Conservation (phyloP, 2,888 invertebrate genomes). For the Microctonus aethiopoides region DNA sequence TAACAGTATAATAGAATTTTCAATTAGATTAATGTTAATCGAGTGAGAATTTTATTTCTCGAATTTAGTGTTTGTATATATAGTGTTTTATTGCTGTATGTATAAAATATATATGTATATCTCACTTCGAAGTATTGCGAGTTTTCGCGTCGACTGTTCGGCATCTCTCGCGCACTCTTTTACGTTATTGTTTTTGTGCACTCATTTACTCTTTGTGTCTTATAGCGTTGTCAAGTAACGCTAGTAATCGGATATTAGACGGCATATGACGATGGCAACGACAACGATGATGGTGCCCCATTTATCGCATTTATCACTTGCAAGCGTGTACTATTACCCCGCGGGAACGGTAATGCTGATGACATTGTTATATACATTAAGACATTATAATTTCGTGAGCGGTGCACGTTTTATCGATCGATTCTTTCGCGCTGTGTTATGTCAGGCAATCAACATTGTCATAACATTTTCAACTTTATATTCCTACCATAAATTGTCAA, state of each 20-base stretch:
- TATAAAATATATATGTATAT: not conserved
- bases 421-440: not conserved
- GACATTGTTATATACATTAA: conserved; percentile 47
- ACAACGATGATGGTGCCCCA: conserved; percentile 53
- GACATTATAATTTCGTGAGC: conserved; percentile 46
- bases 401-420: conserved; percentile 22
- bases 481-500: conserved; percentile 15
- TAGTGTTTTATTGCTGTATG: too few species aligned
- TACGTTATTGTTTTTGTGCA: conserved; percentile 22
- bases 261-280: conserved; percentile 34
- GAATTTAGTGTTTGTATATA: too few species aligned
- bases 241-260: conserved; percentile 56
- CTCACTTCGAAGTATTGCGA: not conserved
- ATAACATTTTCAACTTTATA: conserved; percentile 21
- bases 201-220: conserved; percentile 18
- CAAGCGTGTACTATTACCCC: conserved; percentile 35
- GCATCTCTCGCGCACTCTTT: not conserved
- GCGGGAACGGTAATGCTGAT: conserved; percentile 42
- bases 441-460: conserved; percentile 8
- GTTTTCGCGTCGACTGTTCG: not conserved
- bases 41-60: too few species aligned
- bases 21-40: too few species aligned
- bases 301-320: conserved; percentile 60
- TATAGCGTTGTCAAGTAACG: conserved; percentile 47
- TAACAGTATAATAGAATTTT: too few species aligned